Percentiles rank a stretch among this genome's conserved stretches.
Conservation (phyloP, 2,888 invertebrate species). For the Gandaritis pyraliata region DNA sequence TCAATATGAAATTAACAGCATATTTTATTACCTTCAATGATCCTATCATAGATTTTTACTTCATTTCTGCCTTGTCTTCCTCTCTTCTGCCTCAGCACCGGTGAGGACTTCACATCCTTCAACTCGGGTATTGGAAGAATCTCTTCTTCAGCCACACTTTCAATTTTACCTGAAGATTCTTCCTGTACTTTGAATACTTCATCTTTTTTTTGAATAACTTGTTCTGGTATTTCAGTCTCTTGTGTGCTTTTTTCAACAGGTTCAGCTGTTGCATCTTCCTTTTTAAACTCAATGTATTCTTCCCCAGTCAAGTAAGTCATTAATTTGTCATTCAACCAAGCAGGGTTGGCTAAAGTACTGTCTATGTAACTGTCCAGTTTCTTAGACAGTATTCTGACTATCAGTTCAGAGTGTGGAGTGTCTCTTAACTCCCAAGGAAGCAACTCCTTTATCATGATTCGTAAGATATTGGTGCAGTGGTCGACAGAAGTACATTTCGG, state of each 20-base stretch:
- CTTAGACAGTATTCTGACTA: constrained; percentile 86
- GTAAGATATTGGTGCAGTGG: constrained; percentile 84
- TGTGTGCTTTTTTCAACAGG: constrained; percentile 29
- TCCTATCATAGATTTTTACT: constrained; percentile 80
- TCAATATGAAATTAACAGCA: too few relatives aligned
- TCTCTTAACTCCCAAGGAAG: constrained; percentile 88
- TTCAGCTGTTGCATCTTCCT: constrained; percentile 8
- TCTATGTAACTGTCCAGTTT: constrained; percentile 81
- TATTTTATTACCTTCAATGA: constrained; percentile 75
- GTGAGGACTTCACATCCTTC: constrained; percentile 76
- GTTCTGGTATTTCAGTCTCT: constrained; percentile 31
- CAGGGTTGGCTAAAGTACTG: constrained; percentile 77
- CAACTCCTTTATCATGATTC: constrained; percentile 85
- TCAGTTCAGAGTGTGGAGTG: constrained; percentile 86
- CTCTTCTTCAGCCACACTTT: constrained; percentile 53
- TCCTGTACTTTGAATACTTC: constrained; percentile 24
- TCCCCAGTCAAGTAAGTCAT: constrained; percentile 59
- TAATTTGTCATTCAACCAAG: constrained; percentile 76
- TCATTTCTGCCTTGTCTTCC: constrained; percentile 76
- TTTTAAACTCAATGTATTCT: constrained; percentile 32
- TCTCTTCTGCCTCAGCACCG: constrained; percentile 66
- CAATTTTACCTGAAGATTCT: constrained; percentile 44
- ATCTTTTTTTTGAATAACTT: constrained; percentile 29
- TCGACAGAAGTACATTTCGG: constrained; percentile 77
- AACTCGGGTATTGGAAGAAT: constrained; percentile 55